phyloP scores from a whole-genome alignment of 2,113 vertebrate species.

The Natator depressus region DNA sequence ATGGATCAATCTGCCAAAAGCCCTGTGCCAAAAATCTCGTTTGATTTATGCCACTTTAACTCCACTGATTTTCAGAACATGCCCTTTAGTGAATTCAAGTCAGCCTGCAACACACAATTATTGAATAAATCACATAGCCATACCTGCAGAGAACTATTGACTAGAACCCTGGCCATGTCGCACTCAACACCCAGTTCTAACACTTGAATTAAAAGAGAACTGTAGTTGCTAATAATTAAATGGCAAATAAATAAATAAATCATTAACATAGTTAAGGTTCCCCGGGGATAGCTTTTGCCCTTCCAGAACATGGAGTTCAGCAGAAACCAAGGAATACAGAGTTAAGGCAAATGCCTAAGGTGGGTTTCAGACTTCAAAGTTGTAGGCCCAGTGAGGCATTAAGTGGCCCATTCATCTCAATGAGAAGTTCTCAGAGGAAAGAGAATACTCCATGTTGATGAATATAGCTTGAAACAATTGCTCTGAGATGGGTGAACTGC shows the following conservation, averaged over 20 bases:
- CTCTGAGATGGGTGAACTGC: neutral
- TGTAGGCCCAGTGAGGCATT: neutral
- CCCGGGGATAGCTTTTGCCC: no score
- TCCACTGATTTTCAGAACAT: neutral
- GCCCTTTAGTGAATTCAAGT: neutral
- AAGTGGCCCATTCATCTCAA: neutral
- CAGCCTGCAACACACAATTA: accelerated
- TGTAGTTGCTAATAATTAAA: neutral
- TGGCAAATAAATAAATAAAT: no score
- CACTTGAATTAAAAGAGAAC: neutral
- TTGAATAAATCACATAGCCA: accelerated
- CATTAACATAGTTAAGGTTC: no score
- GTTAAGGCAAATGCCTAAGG: no score
- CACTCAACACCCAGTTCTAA: accelerated
- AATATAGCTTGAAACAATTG: neutral
- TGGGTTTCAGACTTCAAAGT: no score
- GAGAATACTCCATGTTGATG: neutral
- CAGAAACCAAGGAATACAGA: no score
- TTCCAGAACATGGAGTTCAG: no score
- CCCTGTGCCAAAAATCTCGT: neutral
- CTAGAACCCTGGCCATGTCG: neutral
- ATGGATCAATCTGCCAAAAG: accelerated
- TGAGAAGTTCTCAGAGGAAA: neutral
- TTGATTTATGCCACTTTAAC: neutral
- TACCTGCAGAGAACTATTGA: accelerated